Conservation (phyloP, 2,113 vertebrate genomes). For the Centrocercus urophasianus region DNA sequence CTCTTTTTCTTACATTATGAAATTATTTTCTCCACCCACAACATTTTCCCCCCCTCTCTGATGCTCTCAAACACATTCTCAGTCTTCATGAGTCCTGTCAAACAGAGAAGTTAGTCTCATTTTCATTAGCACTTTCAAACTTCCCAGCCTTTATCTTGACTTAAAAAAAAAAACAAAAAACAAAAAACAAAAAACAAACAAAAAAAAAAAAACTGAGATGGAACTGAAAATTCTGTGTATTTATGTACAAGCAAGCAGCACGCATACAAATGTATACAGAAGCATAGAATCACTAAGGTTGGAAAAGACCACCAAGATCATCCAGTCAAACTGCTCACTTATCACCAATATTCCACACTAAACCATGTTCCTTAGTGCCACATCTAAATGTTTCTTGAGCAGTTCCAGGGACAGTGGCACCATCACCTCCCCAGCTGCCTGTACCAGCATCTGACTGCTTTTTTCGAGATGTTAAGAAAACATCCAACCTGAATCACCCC, state of each 20-base stretch:
- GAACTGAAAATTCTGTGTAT: neutral
- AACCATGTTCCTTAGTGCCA: no score
- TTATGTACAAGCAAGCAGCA: neutral
- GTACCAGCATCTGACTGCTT: no score
- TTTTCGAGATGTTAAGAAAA: no score
- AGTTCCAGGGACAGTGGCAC: no score
- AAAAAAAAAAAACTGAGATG: neutral
- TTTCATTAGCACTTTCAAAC: neutral
- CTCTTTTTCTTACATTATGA: neutral
- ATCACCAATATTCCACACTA: no score
- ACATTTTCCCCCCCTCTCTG: neutral
- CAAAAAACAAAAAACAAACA: no score
- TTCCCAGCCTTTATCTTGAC: neutral
- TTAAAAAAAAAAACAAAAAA: neutral
- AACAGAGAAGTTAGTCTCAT: neutral
- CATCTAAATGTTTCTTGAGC: no score
- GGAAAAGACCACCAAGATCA: no score
- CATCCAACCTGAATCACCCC: no score
- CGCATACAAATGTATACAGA: neutral
- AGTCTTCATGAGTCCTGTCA: neutral
- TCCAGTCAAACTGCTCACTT: no score
- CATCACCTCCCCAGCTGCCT: no score
- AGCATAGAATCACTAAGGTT: no score
- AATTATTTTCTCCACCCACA: neutral
- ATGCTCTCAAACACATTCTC: neutral